These are phyloP conservation scores for Cyphomyrus discorhynchus DNA, from an alignment of 2,113 vertebrate genomes.

Conservation along the genomic window DNA sequence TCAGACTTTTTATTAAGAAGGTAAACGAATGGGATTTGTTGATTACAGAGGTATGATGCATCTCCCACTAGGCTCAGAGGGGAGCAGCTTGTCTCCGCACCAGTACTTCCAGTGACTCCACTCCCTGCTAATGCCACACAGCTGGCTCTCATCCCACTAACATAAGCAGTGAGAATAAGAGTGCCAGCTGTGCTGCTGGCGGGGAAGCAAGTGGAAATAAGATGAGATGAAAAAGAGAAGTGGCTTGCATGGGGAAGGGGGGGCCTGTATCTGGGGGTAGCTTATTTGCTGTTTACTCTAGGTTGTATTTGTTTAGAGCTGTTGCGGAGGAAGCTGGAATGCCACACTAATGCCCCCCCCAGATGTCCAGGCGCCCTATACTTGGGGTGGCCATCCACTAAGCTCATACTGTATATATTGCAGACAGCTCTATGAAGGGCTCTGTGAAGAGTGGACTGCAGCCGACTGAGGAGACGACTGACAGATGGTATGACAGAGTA, in stretches of 20 bases:
- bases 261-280: neutral
- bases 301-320: neutral
- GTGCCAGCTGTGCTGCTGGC: neutral
- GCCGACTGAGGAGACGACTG: neutral
- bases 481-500: neutral
- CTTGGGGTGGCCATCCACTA: neutral
- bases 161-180: neutral
- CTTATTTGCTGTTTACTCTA: constrained; percentile 11
- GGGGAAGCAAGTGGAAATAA: neutral
- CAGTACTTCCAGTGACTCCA: neutral
- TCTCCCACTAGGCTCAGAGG: neutral
- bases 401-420: neutral
- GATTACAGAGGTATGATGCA: neutral
- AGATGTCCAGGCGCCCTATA: neutral
- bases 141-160: neutral
- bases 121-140: neutral
- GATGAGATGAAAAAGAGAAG: neutral
- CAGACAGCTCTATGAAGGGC: neutral
- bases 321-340: neutral
- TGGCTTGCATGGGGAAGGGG: neutral
- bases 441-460: neutral
- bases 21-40: neutral
- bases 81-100: neutral
- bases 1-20: neutral
- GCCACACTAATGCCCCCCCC: neutral